Evolutionary conservation across 2,113 vertebrate genomes (phyloP).

Genomic region (Phodopus roborovskii): DNA sequence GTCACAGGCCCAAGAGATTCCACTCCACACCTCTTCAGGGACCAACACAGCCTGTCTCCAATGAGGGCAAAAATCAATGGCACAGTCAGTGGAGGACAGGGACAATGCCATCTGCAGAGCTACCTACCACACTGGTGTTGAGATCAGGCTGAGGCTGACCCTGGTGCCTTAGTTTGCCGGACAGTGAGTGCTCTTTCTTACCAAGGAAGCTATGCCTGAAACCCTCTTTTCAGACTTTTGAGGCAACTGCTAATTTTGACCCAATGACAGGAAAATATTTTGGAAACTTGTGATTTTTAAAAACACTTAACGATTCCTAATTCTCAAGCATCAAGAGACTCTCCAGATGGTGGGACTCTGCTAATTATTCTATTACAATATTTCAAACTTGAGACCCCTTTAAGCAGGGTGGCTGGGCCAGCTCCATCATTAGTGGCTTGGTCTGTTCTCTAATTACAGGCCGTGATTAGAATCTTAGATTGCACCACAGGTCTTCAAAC

Average conservation of each 20-base stretch:
- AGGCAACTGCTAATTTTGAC: slow-evolving; percentile 52
- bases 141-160: neutral
- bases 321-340: neutral
- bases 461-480: slow-evolving; percentile 78
- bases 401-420: slow-evolving; percentile 68
- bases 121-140: too few relatives aligned
- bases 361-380: slow-evolving; percentile 62
- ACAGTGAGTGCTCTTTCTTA: neutral
- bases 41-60: neutral
- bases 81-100: neutral
- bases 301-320: neutral
- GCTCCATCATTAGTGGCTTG: slow-evolving; percentile 75
- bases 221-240: neutral
- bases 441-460: slow-evolving; percentile 77
- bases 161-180: neutral
- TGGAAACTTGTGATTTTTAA: slow-evolving; percentile 27
- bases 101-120: neutral
- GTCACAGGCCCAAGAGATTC: accelerated
- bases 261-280: neutral
- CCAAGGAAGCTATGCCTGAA: neutral
- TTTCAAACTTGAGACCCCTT: slow-evolving; percentile 73
- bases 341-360: slow-evolving; percentile 31
- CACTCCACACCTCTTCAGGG: neutral
- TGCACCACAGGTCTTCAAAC: slow-evolving; percentile 79
- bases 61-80: neutral